Evolutionary conservation across 2,888 invertebrate species (phyloP).

Genomic region (Trachelus tabidus): DNA sequence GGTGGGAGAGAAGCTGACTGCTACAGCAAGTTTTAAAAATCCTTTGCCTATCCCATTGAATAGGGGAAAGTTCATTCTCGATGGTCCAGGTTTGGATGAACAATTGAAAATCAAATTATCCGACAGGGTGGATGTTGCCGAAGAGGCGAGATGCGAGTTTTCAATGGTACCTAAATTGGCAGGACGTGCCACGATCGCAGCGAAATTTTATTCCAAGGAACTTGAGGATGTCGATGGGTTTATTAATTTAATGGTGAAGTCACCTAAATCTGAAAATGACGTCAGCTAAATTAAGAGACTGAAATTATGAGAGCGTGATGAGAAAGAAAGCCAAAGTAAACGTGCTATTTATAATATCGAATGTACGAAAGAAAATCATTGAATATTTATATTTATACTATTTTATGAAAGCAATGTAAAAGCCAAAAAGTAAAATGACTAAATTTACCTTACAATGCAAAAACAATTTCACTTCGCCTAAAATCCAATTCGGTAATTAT

Average conservation of each 20-base stretch:
- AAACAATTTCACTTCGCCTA: background rate
- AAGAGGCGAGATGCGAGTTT: slow-evolving; percentile 78
- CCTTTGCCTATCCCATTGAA: slow-evolving; percentile 83
- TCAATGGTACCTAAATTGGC: slow-evolving; percentile 81
- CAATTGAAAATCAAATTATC: slow-evolving; percentile 78
- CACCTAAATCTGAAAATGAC: slow-evolving; percentile 59
- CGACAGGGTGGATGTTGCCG: slow-evolving; percentile 75
- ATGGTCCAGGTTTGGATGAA: slow-evolving; percentile 83
- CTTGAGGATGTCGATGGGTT: slow-evolving; percentile 92
- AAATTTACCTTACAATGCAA: background rate
- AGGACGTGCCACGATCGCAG: slow-evolving; percentile 85
- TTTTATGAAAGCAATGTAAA: background rate
- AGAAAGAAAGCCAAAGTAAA: background rate
- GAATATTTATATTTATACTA: background rate
- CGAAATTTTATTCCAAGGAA: slow-evolving; percentile 89
- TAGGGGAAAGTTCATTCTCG: slow-evolving; percentile 82
- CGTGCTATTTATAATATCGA: background rate
- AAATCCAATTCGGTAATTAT: background rate
- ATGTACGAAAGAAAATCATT: background rate
- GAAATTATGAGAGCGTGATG: too few relatives aligned
- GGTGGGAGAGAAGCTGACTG: slow-evolving; percentile 68
- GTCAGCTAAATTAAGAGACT: background rate
- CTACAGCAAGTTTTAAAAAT: slow-evolving; percentile 80
- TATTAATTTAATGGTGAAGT: slow-evolving; percentile 77
- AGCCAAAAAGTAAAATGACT: background rate